Base-by-base conservation (phyloP, 2,888 invertebrate genomes). In the Leptura quadrifasciata region DNA sequence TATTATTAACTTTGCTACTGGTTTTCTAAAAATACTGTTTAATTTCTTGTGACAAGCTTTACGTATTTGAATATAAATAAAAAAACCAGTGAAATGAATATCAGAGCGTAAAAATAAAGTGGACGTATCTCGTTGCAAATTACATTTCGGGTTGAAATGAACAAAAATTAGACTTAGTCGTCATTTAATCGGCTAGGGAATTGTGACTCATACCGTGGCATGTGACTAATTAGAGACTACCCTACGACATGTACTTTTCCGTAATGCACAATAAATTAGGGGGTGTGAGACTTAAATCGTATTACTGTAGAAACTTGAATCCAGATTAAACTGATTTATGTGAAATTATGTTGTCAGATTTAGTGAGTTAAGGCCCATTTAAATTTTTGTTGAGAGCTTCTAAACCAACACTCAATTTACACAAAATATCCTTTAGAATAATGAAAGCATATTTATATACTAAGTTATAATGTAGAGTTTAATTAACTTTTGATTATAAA, bases 311-410 rank as follows among this genome's bases (percentile, higher is more conserved):
- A 70, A 74, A 76, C 74, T 74, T 58, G 57, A 76, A 68, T 72
- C 71, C 67, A 74, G 72, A 76, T 76, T 76, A 76, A 39, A 68
- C 69, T 74, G 76, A 74, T 76, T 76, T 74, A 74, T 76, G 63
- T 39, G 64, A 70, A 70, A 71, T 76, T 76, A 76, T 76, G 76
- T 63, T 74, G 77, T 74, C 71, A 58, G 64, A 58, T 47, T 31
- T 55, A 52, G 54, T 60, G 52, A 64, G 18, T 54, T 64, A 72
- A 54, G n/a, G 21, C 60, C 60, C 70, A 47, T 63, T 64, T 68
- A 68, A 68, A 68, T 68, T 54, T 68, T 68, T 68, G 54, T 47
- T 21, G 65, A 65, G 20, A 65, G 52, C 20, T 52, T 18, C 55
- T 68, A 27, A 68, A 20, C 67, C 55, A 68, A 27, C 55, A 67